phyloP scores from a whole-genome alignment of 2,888 invertebrate genomes.

The Synanthedon vespiformis region DNA sequence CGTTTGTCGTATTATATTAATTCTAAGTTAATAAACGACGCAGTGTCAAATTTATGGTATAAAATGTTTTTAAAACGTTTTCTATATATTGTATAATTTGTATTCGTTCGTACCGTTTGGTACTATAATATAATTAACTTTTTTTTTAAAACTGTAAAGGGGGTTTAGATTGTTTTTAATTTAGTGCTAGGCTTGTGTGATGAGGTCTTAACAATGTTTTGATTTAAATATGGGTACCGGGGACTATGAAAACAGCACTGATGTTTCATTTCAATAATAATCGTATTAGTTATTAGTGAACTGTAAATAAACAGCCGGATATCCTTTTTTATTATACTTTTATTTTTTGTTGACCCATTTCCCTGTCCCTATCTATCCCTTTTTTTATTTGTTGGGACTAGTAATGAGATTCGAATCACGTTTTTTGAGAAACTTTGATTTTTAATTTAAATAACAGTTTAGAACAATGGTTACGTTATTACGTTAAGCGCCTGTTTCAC shows the following conservation, averaged over 20 bases:
- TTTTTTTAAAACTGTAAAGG: slow-evolving; percentile 24
- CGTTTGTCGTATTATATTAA: no score
- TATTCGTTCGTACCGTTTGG: no score
- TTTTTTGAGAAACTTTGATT: no score
- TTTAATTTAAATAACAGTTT: no score
- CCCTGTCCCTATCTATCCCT: slow-evolving; percentile 14
- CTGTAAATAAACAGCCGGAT: slow-evolving; percentile 70
- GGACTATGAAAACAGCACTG: slow-evolving; percentile 37
- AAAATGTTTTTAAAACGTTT: no score
- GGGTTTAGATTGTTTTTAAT: slow-evolving; percentile 56
- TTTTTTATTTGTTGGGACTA: background rate
- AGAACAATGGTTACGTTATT: no score
- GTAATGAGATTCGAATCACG: no score
- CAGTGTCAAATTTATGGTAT: no score
- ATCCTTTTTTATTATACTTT: slow-evolving; percentile 67
- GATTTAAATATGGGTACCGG: slow-evolving; percentile 57
- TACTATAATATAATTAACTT: background rate
- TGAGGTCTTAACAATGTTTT: slow-evolving; percentile 32
- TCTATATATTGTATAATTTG: no score
- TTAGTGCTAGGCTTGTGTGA: slow-evolving; percentile 47
- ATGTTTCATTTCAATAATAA: slow-evolving; percentile 62
- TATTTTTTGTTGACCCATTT: slow-evolving; percentile 32
- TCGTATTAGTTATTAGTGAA: slow-evolving; percentile 59
- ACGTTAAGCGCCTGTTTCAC: no score
- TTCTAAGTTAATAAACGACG: no score